phyloP scores from a whole-genome alignment of 2,888 invertebrate species.

The Drosophila percnosoma region DNA sequence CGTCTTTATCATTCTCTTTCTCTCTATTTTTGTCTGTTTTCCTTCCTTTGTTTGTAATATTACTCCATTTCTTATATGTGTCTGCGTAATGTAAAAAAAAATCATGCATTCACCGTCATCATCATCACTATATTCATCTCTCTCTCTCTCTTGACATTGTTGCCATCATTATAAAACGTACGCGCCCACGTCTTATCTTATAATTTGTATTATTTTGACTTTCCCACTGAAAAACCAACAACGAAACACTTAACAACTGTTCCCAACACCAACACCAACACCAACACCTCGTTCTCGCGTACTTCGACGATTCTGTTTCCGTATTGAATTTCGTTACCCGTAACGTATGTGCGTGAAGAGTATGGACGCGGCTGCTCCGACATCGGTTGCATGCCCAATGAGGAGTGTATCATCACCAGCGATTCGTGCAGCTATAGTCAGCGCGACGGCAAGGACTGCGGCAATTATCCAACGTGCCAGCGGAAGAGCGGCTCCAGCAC shows the following conservation, averaged over 20 bases:
- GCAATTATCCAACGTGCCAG: slow-evolving; percentile 89
- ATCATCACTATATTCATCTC: slow-evolving; percentile 21
- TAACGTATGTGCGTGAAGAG: slow-evolving; percentile 85
- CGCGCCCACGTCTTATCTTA: slow-evolving; percentile 28
- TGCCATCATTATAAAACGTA: slow-evolving; percentile 16
- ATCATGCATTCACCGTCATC: slow-evolving; percentile 27
- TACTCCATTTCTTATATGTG: slow-evolving; percentile 9
- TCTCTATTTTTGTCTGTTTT: slow-evolving; percentile 12
- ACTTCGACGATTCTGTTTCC: neutral
- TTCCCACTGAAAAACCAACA: slow-evolving; percentile 10
- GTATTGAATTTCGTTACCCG: neutral
- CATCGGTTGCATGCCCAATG: slow-evolving; percentile 90
- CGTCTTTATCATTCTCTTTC: slow-evolving; percentile 9
- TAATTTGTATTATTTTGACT: slow-evolving; percentile 36
- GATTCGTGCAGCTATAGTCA: slow-evolving; percentile 89
- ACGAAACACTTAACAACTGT: slow-evolving; percentile 30
- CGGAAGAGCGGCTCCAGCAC: slow-evolving; percentile 82
- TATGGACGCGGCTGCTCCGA: slow-evolving; percentile 92
- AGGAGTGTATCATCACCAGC: slow-evolving; percentile 88
- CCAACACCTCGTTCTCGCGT: neutral
- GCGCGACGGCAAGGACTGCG: slow-evolving; percentile 87
- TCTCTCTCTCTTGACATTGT: slow-evolving; percentile 16
- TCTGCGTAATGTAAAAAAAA: slow-evolving; percentile 21
- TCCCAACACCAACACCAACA: slow-evolving; percentile 33
- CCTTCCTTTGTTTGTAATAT: slow-evolving; percentile 5